A percentile compares a stretch with the other conserved stretches of the same genome.
Conservation (phyloP, 2,797 vertebrate species). For the Phrynocephalus guinanensis region DNA sequence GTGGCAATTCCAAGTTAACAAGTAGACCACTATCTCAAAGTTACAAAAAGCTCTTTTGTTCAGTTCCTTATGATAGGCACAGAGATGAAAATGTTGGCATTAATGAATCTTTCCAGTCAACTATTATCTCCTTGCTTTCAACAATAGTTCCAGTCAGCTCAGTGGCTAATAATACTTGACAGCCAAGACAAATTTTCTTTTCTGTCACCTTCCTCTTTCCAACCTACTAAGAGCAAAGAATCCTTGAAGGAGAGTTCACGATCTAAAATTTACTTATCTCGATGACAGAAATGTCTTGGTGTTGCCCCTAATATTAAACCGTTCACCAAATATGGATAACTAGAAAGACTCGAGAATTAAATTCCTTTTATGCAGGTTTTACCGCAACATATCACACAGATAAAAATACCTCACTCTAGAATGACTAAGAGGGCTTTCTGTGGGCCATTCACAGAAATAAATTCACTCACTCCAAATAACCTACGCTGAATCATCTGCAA, state of each 20-base stretch:
- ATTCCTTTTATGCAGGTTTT: slow-evolving; percentile 32
- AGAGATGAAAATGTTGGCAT: neutral
- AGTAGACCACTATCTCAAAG: neutral
- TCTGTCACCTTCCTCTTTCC: neutral
- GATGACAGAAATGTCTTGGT: neutral
- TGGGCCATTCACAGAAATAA: neutral
- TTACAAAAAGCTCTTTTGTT: neutral
- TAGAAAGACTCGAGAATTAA: neutral
- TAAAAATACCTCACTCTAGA: slow-evolving; percentile 30
- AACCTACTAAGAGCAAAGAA: neutral
- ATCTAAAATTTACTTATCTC: neutral
- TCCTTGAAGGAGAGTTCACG: slow-evolving; percentile 4
- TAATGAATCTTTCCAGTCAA: neutral
- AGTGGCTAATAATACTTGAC: neutral
- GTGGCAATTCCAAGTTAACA: neutral
- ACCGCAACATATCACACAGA: neutral
- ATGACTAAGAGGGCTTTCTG: neutral
- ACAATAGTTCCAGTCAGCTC: neutral
- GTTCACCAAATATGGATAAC: slow-evolving; percentile 8
- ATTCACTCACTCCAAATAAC: neutral
- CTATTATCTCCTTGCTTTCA: neutral
- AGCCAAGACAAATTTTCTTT: neutral
- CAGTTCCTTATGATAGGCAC: too few relatives aligned
- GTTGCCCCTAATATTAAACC: neutral
- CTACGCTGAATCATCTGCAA: neutral